Conservation (phyloP, 2,113 vertebrate species). For the Nibea coibor region DNA sequence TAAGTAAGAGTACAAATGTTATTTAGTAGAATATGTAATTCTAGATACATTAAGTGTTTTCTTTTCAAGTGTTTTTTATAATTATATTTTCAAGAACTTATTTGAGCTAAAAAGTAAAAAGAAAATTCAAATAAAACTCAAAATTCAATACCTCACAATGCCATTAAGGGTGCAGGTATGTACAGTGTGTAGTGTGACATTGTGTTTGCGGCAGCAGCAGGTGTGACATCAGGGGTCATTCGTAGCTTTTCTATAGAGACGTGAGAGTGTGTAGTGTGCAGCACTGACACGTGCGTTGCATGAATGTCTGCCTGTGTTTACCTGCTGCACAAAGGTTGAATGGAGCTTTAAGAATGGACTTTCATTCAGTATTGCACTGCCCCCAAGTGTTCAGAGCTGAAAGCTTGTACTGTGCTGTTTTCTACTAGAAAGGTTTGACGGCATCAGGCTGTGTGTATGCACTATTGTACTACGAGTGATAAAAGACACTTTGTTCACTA, state of each 20-base stretch:
- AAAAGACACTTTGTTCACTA: neutral
- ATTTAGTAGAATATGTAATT: neutral
- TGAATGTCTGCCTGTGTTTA: slow-evolving; percentile 9
- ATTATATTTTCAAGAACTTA: neutral
- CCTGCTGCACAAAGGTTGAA: slow-evolving; percentile 26
- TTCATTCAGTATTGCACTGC: slow-evolving; percentile 64
- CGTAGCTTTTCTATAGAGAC: neutral
- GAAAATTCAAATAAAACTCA: neutral
- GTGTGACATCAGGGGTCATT: slow-evolving; percentile 11
- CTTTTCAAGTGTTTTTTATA: too few relatives aligned
- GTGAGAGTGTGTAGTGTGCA: neutral
- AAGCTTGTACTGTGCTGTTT: neutral
- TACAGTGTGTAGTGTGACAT: neutral
- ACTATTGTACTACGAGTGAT: neutral
- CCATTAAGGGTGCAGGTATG: neutral
- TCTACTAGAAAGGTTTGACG: neutral
- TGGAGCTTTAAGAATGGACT: neutral
- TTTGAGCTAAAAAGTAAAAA: neutral
- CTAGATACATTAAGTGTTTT: neutral
- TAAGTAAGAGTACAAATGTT: neutral
- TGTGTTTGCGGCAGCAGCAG: neutral
- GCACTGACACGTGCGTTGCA: neutral
- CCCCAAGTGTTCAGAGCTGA: slow-evolving; percentile 68
- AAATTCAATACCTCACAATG: neutral
- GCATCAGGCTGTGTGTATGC: neutral